Evolutionary conservation across 2,888 invertebrate species (phyloP), one percentile per base, ranked within the genome.

Genomic region (Callyntrura sp.): DNA sequence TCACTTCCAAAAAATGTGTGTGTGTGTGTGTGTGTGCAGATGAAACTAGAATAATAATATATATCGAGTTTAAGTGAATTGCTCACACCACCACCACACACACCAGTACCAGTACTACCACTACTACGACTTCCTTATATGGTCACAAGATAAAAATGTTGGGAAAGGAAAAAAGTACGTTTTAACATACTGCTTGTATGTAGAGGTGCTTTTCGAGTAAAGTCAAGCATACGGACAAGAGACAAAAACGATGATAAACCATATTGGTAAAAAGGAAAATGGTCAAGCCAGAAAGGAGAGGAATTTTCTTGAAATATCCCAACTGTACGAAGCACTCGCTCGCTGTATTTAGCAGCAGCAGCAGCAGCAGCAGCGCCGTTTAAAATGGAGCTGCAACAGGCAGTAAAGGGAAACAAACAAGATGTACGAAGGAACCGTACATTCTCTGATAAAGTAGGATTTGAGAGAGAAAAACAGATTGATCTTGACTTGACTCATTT

Each of bases 111-210:
- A 35, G 35, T 35, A 35, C 35, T 35, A 35, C 35, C 35, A 35
- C 35, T 35, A 35, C 35, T 70, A 45, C 78, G 14, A 60, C 79
- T 84, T 89, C 88, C 88, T 78, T 65, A 89, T 78, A 65, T 90
- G 89, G 89, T 73, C 23, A 48, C 23, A 48, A 76, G 81, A 85
- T 87, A 88, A 83, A 83, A 88, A 83, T 62, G 78, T 82, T 83
- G 83, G 55, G 85, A 85, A 85, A 85, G 85, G 85, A 73, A 65
- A 17, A 48, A 43, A 20, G 62, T 70, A 70, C 70, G 28, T 60
- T 48, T 48, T 0, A 4, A 6, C 35, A 35, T 35, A 35, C 35
- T 35, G 6, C 35, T n/a, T n/a, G n/a, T n/a, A n/a, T n/a, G 6
- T 35, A 35, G 35, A 4, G 3, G 35, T 35, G 6, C 35, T 35